A percentile compares a stretch with the other conserved stretches of the same genome.
phyloP scores from a whole-genome alignment of 1,140 invertebrate genomes.

The Chlorops oryzae region DNA sequence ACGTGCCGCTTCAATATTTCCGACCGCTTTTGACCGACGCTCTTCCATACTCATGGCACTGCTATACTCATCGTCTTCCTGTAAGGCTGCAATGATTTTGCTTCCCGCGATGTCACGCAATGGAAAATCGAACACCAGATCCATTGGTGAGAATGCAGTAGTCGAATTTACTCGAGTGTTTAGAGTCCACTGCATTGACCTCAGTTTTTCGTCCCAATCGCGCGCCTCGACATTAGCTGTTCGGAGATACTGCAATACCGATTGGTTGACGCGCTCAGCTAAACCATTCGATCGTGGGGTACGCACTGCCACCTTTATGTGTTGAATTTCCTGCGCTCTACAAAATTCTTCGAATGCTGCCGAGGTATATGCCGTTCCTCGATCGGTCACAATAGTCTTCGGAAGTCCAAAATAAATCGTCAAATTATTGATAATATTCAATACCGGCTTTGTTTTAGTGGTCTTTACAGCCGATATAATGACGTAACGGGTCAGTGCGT shows the following conservation, averaged over 20 bases:
- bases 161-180: conserved; percentile 22
- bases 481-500: conserved; percentile 6
- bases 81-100: conserved; percentile 5
- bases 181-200: conserved; percentile 21
- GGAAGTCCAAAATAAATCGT: conserved; percentile 1
- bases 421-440: not conserved
- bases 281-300: conserved; percentile 16
- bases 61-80: not conserved
- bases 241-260: conserved; percentile 13
- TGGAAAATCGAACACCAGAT: conserved; percentile 11
- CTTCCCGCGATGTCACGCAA: not conserved
- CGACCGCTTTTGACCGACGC: not conserved
- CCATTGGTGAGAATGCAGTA: conserved; percentile 20
- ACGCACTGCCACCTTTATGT: not conserved
- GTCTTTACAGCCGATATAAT: not conserved
- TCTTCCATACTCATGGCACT: not conserved
- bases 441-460: conserved; percentile 1
- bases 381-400: not conserved
- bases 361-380: conserved; percentile 3
- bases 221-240: not conserved
- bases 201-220: conserved; percentile 21
- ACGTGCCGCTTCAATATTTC: not conserved
- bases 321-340: not conserved
- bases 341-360: conserved; percentile 4
- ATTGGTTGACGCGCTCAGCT: conserved; percentile 22